phyloP scores from a whole-genome alignment of 2,113 vertebrate species.

The Ondatra zibethicus region DNA sequence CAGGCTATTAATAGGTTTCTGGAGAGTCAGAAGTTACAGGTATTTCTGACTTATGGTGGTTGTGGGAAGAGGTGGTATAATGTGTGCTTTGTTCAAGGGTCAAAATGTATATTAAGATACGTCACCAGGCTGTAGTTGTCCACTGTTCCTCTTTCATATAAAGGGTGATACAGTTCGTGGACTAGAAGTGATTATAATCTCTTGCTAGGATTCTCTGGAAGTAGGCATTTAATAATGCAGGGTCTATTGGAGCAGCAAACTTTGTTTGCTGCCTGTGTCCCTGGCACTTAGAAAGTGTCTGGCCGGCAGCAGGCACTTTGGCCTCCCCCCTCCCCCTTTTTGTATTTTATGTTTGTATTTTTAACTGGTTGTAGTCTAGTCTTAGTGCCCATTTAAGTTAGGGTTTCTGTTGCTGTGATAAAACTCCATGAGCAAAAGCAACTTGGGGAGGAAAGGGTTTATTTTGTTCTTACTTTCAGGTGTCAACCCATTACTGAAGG shows the following conservation, averaged over 20 bases:
- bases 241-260: neutral
- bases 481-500: neutral
- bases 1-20: neutral
- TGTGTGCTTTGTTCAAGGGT: neutral
- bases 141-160: neutral
- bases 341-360: conserved; percentile 19
- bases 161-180: neutral
- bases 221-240: neutral
- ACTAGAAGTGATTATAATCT: neutral
- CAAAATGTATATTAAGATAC: neutral
- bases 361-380: conserved; percentile 43
- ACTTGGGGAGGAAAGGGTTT: neutral
- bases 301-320: neutral
- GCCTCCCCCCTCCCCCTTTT: neutral
- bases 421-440: neutral
- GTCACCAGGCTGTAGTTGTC: neutral
- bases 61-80: neutral
- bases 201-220: neutral
- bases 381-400: neutral
- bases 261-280: neutral
- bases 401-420: neutral
- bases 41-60: neutral
- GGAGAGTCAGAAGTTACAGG: neutral
- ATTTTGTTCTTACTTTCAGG: neutral
- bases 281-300: neutral